Evolutionary conservation across 2,888 invertebrate species (phyloP).

Genomic region (Lepidocyrtinus sp.): DNA sequence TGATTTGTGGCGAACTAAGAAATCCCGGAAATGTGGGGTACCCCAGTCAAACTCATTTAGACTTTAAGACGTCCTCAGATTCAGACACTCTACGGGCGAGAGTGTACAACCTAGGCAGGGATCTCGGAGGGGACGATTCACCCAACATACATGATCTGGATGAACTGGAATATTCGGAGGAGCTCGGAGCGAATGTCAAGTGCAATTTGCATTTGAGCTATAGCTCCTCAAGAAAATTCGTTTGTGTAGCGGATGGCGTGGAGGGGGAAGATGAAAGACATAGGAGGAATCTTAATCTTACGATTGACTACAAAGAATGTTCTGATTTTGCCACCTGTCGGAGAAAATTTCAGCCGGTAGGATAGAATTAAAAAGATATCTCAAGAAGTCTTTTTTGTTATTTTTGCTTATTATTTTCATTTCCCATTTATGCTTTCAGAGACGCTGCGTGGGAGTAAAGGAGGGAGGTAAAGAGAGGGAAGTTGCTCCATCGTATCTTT

Average conservation of each 20-base stretch:
- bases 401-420: no score
- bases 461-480: neutral
- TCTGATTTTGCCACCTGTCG: slow-evolving; percentile 12
- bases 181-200: neutral
- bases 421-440: no score
- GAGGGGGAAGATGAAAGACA: neutral
- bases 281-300: neutral
- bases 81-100: neutral
- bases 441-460: neutral
- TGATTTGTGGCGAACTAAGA: neutral
- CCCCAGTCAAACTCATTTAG: neutral
- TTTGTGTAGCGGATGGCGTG: neutral
- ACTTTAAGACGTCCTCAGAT: neutral
- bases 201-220: slow-evolving; percentile 9
- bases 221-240: neutral
- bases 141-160: neutral
- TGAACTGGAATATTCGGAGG: neutral
- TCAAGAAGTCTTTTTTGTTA: neutral
- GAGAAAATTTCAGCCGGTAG: neutral
- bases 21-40: neutral
- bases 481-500: neutral
- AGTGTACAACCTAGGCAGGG: neutral
- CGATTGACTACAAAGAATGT: slow-evolving; percentile 23
- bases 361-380: neutral
- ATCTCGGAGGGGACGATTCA: neutral